Base-by-base conservation (phyloP, 2,797 vertebrate genomes). In the Sus cebifrons region DNA sequence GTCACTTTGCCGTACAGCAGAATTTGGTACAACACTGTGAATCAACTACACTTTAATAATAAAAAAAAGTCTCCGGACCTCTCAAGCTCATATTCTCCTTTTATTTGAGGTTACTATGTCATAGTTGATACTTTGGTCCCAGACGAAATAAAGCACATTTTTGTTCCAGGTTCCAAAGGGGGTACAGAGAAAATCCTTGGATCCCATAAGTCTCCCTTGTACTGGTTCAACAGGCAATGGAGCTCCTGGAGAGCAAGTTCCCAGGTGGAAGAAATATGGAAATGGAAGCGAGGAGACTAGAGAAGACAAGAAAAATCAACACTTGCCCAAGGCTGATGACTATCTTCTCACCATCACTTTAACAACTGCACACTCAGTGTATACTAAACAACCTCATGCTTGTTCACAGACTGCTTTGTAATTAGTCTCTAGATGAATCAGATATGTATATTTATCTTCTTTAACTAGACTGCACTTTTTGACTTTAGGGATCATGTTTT, bases 371-470 rank as follows among this genome's bases (percentile, higher is more conserved):
- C 17, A 70, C 16, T 81, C 78, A 58, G 40, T 71, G 18, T 60
- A 23, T 25, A 44, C 52, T 52, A 58, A 52, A 32, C 58, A n/a
- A 44, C 56, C 27, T 89, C 23, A 56, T 25, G 21, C 44, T 84
- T 95, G 79, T 62, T 93, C 74, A 54, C 13, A 25, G 13, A 54
- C 27, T 58, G 25, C 56, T 88, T 88, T 78, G n/a, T 65, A 89
- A 68, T 92, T 67, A 44, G 29, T n/a, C 40, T 96, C 49, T 93
- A 18, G 56, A 89, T 97, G 40, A 96, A 70, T 92, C 73, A 75
- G 68, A 56, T 60, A 18, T 64, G 17, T n/a, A 14, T 67, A 44
- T 81, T 74, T 84, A 78, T 87, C 62, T 92, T 90, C 49, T 56
- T 8, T 64, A 90, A 82, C 17, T 86, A 67, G 25, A 68, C 3